phyloP scores from a whole-genome alignment of 2,888 invertebrate species.

The Scaptomyza flava region DNA sequence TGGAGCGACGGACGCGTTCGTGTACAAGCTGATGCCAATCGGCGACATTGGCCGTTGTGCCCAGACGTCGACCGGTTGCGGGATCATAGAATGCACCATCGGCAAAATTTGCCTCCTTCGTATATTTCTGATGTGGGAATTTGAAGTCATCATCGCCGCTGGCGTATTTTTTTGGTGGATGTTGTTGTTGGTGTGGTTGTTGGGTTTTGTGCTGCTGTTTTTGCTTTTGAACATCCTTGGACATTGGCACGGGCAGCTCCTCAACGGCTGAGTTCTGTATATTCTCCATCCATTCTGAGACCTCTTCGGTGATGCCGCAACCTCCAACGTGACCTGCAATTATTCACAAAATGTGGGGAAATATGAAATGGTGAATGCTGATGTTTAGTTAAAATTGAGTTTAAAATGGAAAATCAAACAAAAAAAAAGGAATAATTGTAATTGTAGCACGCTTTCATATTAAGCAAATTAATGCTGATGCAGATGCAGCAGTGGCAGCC shows the following conservation, averaged over 20 bases:
- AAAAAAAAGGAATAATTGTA: constrained; percentile 14
- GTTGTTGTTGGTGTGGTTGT: constrained; percentile 50
- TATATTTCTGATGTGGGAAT: constrained; percentile 90
- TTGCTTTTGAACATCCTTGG: constrained; percentile 80
- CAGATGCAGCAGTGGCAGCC: constrained; percentile 64
- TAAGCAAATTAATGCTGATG: constrained; percentile 72
- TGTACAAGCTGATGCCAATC: constrained; percentile 85
- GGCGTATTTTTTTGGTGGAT: constrained; percentile 83
- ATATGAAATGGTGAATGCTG: constrained; percentile 25
- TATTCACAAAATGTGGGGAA: constrained; percentile 36
- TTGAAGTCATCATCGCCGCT: constrained; percentile 83
- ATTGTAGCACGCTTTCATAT: constrained; percentile 38
- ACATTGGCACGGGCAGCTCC: constrained; percentile 84
- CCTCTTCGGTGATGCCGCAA: constrained; percentile 94
- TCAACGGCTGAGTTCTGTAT: constrained; percentile 92
- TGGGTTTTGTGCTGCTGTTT: constrained; percentile 73
- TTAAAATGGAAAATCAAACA: constrained; percentile 28
- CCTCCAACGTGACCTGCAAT: constrained; percentile 91
- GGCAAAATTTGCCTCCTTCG: constrained; percentile 89
- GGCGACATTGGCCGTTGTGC: constrained; percentile 82
- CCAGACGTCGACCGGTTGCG: constrained; percentile 77
- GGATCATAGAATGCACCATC: constrained; percentile 81
- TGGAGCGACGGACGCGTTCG: constrained; percentile 85
- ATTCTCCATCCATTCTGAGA: constrained; percentile 96
- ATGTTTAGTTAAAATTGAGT: constrained; percentile 28